Conservation (phyloP, 2,888 invertebrate species). For the Drosophila meridionalis region DNA sequence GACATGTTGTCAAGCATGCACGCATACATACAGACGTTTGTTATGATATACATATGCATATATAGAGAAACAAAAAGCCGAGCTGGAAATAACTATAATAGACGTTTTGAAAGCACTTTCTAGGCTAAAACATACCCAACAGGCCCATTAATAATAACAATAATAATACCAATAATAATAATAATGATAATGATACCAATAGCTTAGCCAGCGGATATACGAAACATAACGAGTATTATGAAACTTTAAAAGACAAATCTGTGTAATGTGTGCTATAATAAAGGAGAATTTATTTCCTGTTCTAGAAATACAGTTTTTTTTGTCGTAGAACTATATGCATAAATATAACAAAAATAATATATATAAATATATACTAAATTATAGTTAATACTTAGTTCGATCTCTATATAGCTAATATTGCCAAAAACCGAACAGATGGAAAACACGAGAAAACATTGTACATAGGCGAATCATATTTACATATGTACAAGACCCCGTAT, state of each 20-base stretch:
- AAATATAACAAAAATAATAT: neutral
- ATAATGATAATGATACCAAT: neutral
- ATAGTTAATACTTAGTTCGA: constrained; percentile 10
- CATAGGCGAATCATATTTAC: constrained; percentile 15
- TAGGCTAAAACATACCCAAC: constrained; percentile 6
- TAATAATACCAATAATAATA: neutral
- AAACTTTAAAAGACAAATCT: constrained; percentile 20
- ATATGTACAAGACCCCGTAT: constrained; percentile 20
- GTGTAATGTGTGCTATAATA: constrained; percentile 18
- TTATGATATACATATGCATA: constrained; percentile 7
- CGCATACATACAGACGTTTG: constrained; percentile 6
- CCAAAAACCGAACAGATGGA: constrained; percentile 1
- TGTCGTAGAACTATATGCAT: constrained; percentile 15
- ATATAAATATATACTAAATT: constrained; percentile 3
- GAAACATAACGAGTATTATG: constrained; percentile 17
- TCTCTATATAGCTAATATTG: constrained; percentile 13
- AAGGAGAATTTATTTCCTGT: constrained; percentile 15
- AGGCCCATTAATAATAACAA: neutral
- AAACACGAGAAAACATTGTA: constrained; percentile 9
- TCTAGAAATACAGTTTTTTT: constrained; percentile 10
- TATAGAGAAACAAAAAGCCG: constrained; percentile 5
- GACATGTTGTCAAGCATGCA: constrained; percentile 9
- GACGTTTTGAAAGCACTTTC: constrained; percentile 16
- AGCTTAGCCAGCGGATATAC: constrained; percentile 13
- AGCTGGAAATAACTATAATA: constrained; percentile 28